Base-by-base conservation (phyloP, 2,888 invertebrate genomes). In the Dastarcus helophoroides region DNA sequence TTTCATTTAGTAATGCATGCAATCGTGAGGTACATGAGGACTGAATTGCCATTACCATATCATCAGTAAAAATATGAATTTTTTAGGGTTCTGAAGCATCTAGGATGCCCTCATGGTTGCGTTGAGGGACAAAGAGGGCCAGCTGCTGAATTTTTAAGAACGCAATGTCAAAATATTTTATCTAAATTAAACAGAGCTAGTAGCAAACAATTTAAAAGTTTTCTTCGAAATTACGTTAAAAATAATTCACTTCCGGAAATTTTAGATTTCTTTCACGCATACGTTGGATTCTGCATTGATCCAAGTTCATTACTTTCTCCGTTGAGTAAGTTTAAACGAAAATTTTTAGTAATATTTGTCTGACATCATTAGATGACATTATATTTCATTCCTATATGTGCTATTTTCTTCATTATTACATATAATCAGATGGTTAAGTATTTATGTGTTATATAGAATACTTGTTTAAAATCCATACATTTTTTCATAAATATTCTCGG, bases 41-140 rank as follows among this genome's bases (percentile, higher is more conserved):
- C 5, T 12, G 11, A 25, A 25, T n/a, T n/a, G n/a, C n/a, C n/a
- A n/a, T n/a, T n/a, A n/a, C n/a, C n/a, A n/a, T n/a, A n/a, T n/a
- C n/a, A n/a, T n/a, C n/a, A n/a, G n/a, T n/a, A n/a, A n/a, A n/a
- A n/a, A n/a, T n/a, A n/a, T n/a, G n/a, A n/a, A n/a, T n/a, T n/a
- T 42, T 56, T 48, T 41, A 86, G 90, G 46, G 73, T 91, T 4
- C 69, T 93, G 31, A 80, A 83, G 37, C 86, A 89, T 47, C 65
- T 98, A 14, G 97, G 97, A 1, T 98, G 98, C 57, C 84, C 85
- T 0, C 88, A 95, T 59, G 94, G 93, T 2, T 98, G 97, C 56
- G 69, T 75, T 3, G 80, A 84, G 32, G 88, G 88, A 27, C 77
- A 85, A 22, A 60, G 89, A 29, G 85, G 89, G 3, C 84, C 89